A percentile compares a stretch with the other conserved stretches of the same genome.
phyloP scores from a whole-genome alignment of 2,113 vertebrate genomes.

The Mesocricetus auratus region DNA sequence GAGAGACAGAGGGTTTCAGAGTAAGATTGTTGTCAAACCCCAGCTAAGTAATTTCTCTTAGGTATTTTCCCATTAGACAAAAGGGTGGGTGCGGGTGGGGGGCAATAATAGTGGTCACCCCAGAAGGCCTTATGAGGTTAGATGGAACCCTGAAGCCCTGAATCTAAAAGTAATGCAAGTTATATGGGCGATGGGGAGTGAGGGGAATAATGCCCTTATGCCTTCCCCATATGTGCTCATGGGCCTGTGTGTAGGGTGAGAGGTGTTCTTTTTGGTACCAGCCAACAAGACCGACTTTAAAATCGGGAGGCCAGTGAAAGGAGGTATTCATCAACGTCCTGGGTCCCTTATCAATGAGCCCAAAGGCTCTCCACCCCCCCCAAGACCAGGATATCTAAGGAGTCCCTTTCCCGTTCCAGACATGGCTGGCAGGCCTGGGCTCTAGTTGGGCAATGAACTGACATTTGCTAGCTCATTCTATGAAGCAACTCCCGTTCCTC shows the following conservation, averaged over 20 bases:
- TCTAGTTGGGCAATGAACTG: not conserved
- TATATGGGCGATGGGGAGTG: not conserved
- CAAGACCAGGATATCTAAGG: not conserved
- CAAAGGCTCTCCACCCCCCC: not conserved
- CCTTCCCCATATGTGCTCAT: not conserved
- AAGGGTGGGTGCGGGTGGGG: not conserved
- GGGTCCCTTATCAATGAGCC: not conserved
- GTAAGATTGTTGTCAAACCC: not conserved
- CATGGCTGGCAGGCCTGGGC: not conserved
- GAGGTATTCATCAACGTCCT: not conserved
- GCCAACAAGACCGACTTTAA: not conserved
- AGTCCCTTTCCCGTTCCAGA: not conserved
- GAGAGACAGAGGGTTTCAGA: not conserved
- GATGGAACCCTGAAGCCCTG: not conserved
- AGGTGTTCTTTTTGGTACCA: not conserved
- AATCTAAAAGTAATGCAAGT: not conserved
- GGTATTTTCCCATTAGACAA: conserved; percentile 55
- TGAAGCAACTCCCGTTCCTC: not conserved
- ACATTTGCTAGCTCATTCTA: not conserved
- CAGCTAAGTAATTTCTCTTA: not conserved
- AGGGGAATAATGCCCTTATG: not conserved
- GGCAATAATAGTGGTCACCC: not conserved
- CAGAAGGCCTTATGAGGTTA: not conserved
- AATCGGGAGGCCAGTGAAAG: not conserved
- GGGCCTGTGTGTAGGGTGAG: not conserved